Conservation (phyloP, 2,888 invertebrate species). For the Trichopoda pennipes region DNA sequence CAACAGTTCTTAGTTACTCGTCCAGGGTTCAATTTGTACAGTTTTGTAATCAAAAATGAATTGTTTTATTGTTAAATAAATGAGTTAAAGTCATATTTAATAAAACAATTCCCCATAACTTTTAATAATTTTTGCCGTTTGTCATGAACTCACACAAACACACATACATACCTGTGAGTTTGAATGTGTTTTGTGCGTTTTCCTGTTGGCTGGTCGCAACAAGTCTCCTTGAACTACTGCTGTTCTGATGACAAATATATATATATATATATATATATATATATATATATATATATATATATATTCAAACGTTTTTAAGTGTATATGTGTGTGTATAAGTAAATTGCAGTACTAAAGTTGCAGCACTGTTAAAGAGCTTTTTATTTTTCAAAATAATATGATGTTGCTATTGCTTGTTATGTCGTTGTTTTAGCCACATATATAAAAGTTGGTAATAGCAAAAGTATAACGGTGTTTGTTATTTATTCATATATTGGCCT, state of each 20-base stretch:
- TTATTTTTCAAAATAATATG: background rate
- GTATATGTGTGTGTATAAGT: slow-evolving; percentile 17
- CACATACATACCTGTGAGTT: background rate
- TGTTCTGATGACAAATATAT: background rate
- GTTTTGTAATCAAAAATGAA: too few species aligned
- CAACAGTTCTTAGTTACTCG: too few species aligned
- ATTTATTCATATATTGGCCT: background rate
- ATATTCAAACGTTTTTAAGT: background rate
- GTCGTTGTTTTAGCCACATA: background rate
- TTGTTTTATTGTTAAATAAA: too few species aligned
- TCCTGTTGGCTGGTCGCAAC: slow-evolving; percentile 14
- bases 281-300: background rate
- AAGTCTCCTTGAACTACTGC: slow-evolving; percentile 64
- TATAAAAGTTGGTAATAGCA: background rate
- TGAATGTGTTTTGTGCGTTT: background rate
- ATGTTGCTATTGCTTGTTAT: slow-evolving; percentile 26
- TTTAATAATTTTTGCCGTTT: too few species aligned
- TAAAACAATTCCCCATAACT: too few species aligned
- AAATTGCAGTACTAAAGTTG: slow-evolving; percentile 19
- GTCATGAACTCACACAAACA: background rate
- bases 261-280: background rate
- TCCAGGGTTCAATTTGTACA: too few species aligned
- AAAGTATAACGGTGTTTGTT: slow-evolving; percentile 1
- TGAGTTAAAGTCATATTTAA: too few species aligned
- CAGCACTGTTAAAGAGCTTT: slow-evolving; percentile 37